A percentile compares a stretch with the other conserved stretches of the same genome.
Evolutionary conservation across 2,888 invertebrate species (phyloP).

Genomic region (Schrankia costaestrigalis): DNA sequence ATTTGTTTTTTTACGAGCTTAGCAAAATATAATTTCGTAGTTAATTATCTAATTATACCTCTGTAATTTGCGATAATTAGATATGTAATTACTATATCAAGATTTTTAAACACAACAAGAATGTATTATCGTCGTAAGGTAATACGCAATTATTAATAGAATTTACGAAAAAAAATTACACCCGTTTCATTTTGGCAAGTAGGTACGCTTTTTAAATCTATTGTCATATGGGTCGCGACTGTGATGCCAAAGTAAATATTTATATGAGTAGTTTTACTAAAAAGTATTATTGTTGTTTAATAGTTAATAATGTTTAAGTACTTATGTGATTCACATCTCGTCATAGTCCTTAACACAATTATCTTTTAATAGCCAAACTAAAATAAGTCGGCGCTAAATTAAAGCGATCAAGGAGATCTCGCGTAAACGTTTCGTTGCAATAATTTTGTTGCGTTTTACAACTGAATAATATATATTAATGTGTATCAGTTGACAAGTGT

Average conservation of each 20-base stretch:
- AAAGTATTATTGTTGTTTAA: too few species aligned
- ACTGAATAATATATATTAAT: slow-evolving; percentile 33
- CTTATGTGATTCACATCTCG: slow-evolving; percentile 10
- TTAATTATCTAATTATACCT: slow-evolving; percentile 25
- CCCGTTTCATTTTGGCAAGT: too few species aligned
- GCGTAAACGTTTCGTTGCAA: slow-evolving; percentile 38
- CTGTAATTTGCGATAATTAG: slow-evolving; percentile 21
- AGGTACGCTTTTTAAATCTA: too few species aligned
- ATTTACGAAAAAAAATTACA: too few species aligned
- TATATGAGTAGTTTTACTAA: too few species aligned
- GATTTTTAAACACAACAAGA: slow-evolving; percentile 19
- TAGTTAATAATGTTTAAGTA: too few species aligned
- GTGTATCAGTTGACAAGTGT: slow-evolving; percentile 30
- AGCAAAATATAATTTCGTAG: slow-evolving; percentile 22
- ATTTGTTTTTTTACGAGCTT: slow-evolving; percentile 17
- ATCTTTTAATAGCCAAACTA: slow-evolving; percentile 57
- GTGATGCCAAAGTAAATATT: too few species aligned
- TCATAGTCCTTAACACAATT: slow-evolving; percentile 65
- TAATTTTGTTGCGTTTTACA: slow-evolving; percentile 35
- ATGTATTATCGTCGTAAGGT: too few species aligned
- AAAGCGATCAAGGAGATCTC: slow-evolving; percentile 57
- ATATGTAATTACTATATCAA: slow-evolving; percentile 25
- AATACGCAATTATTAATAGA: too few species aligned
- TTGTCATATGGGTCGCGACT: too few species aligned
- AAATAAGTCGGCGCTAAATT: slow-evolving; percentile 64